Percentiles rank a stretch among this genome's conserved stretches.
Conservation (phyloP, 1,140 invertebrate species). For the Caerostris darwini region DNA sequence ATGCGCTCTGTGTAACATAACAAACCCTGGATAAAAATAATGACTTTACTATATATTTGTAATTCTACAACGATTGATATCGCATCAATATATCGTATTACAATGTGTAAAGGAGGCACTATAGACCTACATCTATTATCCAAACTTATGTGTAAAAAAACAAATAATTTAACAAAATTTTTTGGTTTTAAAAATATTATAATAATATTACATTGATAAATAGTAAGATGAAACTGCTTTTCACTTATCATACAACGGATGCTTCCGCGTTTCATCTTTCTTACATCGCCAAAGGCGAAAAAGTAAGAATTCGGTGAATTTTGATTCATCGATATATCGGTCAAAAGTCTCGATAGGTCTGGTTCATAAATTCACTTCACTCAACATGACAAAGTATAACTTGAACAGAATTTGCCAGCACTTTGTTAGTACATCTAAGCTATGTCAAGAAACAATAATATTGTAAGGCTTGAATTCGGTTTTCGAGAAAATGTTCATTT, state of each 20-base stretch:
- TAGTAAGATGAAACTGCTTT: too few relatives aligned
- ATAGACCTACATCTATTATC: too few relatives aligned
- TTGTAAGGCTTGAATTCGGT: background rate
- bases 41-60: too few relatives aligned
- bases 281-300: background rate
- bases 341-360: slow-evolving; percentile 9
- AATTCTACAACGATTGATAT: too few relatives aligned
- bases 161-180: too few relatives aligned
- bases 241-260: background rate
- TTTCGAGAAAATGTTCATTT: background rate
- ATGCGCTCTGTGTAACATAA: too few relatives aligned
- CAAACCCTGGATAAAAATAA: too few relatives aligned
- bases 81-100: too few relatives aligned
- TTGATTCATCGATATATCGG: slow-evolving; percentile 17
- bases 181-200: too few relatives aligned
- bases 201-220: too few relatives aligned
- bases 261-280: background rate
- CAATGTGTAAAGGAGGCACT: too few relatives aligned
- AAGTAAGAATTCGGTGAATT: background rate
- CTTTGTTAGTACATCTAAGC: background rate
- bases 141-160: too few relatives aligned
- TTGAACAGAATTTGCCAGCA: background rate
- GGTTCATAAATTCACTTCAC: background rate
- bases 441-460: background rate
- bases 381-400: background rate